Conservation (phyloP, 2,888 invertebrate genomes). For the Cheilosia vulpina region DNA sequence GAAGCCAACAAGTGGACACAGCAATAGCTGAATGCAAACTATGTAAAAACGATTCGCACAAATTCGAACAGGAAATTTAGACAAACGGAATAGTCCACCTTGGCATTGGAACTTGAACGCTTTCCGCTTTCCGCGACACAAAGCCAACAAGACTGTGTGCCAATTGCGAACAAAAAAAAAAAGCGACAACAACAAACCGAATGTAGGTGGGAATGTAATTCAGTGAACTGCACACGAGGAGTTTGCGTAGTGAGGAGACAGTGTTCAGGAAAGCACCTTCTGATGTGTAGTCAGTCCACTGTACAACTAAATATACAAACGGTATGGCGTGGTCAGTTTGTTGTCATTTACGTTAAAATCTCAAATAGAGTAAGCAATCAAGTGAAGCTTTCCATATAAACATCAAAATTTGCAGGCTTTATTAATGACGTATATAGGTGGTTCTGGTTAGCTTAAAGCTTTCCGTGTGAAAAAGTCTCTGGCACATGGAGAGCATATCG, state of each 20-base stretch:
- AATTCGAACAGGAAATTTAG: slow-evolving; percentile 56
- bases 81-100: slow-evolving; percentile 65
- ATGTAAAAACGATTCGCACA: slow-evolving; percentile 41
- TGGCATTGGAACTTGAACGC: slow-evolving; percentile 65
- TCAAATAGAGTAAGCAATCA: slow-evolving; percentile 13
- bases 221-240: slow-evolving; percentile 28
- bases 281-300: slow-evolving; percentile 61
- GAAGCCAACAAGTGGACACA: slow-evolving; percentile 61
- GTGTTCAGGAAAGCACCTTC: slow-evolving; percentile 43
- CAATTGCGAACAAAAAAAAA: slow-evolving; percentile 20
- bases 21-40: slow-evolving; percentile 48
- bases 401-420: slow-evolving; percentile 43
- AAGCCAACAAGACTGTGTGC: slow-evolving; percentile 59
- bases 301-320: slow-evolving; percentile 49
- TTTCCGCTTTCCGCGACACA: slow-evolving; percentile 66
- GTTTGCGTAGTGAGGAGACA: slow-evolving; percentile 29
- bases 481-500: slow-evolving; percentile 11
- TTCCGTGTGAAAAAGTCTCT: slow-evolving; percentile 2
- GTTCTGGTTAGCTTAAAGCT: slow-evolving; percentile 7
- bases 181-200: not conserved
- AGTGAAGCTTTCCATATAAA: slow-evolving; percentile 40
- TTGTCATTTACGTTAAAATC: slow-evolving; percentile 55
- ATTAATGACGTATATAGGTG: slow-evolving; percentile 27
- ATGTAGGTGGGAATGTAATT: slow-evolving; percentile 38
- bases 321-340: slow-evolving; percentile 44